A percentile compares a stretch with the other conserved stretches of the same genome.
These are phyloP conservation scores for Caranx ignobilis DNA, from an alignment of 2,113 vertebrate genomes.

Conservation along the genomic window DNA sequence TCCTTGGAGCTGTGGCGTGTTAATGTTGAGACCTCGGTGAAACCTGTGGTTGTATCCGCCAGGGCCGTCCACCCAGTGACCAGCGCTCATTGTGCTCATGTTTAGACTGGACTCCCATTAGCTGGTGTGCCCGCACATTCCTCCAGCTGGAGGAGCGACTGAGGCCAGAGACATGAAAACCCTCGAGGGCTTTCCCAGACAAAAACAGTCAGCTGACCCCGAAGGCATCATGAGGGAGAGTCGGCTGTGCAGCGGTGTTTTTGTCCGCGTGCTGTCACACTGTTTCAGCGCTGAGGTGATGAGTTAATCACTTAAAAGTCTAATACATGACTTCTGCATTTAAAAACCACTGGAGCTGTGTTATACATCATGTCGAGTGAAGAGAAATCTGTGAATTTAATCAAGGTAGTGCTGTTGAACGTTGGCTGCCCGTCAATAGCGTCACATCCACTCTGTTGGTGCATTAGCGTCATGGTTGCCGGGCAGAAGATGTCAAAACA, in stretches of 20 bases:
- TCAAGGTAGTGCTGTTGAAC: no score
- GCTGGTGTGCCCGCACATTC: conserved; percentile 58
- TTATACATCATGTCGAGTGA: no score
- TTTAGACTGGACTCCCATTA: conserved; percentile 45
- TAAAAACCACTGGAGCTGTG: no score
- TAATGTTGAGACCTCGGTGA: conserved; percentile 25
- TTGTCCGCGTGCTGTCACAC: not conserved
- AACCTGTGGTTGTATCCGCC: not conserved
- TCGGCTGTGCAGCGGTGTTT: not conserved
- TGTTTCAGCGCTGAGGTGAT: not conserved
- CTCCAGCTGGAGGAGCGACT: conserved; percentile 57
- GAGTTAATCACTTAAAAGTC: not conserved
- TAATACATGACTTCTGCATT: no score
- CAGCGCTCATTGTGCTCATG: conserved; percentile 23
- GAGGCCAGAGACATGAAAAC: conserved; percentile 39
- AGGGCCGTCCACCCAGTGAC: conserved; percentile 9
- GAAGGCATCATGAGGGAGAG: not conserved
- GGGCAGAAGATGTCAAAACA: no score
- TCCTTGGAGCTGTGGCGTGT: conserved; percentile 18
- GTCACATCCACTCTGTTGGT: no score
- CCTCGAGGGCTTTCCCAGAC: conserved; percentile 61
- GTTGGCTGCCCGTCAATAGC: no score
- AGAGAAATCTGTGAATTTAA: no score
- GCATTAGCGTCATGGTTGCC: no score
- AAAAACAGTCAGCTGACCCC: conserved; percentile 64